These are phyloP conservation scores for Synergus itoensis DNA, from an alignment of 2,888 invertebrate species.

Conservation along the genomic window DNA sequence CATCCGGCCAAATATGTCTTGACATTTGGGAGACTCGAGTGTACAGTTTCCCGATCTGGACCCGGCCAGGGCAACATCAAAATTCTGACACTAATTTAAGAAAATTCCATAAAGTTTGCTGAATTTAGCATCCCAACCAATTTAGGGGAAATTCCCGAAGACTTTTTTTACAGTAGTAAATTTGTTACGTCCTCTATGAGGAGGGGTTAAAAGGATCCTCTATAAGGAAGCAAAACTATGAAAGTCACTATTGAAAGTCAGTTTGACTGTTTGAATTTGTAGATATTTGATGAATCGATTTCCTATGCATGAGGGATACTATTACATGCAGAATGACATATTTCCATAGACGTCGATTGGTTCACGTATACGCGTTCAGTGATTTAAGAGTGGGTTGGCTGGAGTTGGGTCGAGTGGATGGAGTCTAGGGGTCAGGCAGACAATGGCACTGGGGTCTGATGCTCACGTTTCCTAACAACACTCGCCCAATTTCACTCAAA, in stretches of 20 bases:
- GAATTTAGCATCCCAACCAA: too few species aligned
- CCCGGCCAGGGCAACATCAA: too few species aligned
- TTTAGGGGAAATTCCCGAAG: too few species aligned
- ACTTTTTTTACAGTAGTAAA: too few species aligned
- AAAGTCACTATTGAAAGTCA: not conserved
- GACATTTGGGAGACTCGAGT: too few species aligned
- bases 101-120: too few species aligned
- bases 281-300: conserved; percentile 16
- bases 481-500: conserved; percentile 76
- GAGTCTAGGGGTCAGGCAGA: conserved; percentile 57
- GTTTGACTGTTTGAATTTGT: not conserved
- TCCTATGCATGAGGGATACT: not conserved
- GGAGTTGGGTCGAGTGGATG: conserved; percentile 49
- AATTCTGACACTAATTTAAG: too few species aligned
- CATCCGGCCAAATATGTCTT: too few species aligned
- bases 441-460: conserved; percentile 60
- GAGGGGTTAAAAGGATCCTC: too few species aligned
- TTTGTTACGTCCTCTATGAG: too few species aligned
- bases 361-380: conserved; percentile 46
- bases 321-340: conserved; percentile 9
- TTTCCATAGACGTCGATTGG: conserved; percentile 36
- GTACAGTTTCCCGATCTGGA: too few species aligned
- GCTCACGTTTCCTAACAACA: conserved; percentile 74
- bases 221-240: too few species aligned
- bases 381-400: conserved; percentile 58